Percentiles rank a stretch among this genome's conserved stretches.
Evolutionary conservation across 2,113 vertebrate genomes (phyloP).

Genomic region (Nycticebus coucang): DNA sequence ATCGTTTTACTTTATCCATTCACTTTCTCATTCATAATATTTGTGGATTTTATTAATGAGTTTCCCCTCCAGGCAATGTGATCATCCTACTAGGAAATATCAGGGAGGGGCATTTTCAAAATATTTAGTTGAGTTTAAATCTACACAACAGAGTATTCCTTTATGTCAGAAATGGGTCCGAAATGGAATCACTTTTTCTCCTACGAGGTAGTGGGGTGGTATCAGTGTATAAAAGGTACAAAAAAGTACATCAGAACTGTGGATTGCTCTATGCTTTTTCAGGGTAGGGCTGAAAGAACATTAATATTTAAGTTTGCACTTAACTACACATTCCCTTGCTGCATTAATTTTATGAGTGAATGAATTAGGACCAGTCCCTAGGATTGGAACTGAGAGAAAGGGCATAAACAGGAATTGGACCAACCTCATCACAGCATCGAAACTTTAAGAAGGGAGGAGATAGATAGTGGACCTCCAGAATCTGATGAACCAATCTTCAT

Average conservation of each 20-base stretch:
- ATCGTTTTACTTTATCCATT: background rate
- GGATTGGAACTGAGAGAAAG: background rate
- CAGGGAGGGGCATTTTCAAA: background rate
- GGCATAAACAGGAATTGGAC: background rate
- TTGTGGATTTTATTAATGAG: constrained; percentile 20
- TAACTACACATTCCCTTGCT: background rate
- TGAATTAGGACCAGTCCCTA: background rate
- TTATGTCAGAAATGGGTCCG: background rate
- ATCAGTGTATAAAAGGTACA: background rate
- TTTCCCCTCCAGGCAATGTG: background rate
- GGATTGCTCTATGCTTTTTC: background rate
- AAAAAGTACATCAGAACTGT: background rate
- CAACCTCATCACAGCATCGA: background rate
- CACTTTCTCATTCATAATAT: background rate
- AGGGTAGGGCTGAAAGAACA: background rate
- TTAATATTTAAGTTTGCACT: background rate
- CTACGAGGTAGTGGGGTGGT: background rate
- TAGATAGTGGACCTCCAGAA: background rate
- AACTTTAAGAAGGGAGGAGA: background rate
- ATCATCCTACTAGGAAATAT: background rate
- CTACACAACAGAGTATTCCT: background rate
- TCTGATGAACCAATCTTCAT: background rate
- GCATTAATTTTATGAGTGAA: background rate
- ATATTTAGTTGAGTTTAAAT: background rate
- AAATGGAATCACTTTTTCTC: background rate